Conservation (phyloP, 2,888 invertebrate genomes). For the Axea sp. region DNA sequence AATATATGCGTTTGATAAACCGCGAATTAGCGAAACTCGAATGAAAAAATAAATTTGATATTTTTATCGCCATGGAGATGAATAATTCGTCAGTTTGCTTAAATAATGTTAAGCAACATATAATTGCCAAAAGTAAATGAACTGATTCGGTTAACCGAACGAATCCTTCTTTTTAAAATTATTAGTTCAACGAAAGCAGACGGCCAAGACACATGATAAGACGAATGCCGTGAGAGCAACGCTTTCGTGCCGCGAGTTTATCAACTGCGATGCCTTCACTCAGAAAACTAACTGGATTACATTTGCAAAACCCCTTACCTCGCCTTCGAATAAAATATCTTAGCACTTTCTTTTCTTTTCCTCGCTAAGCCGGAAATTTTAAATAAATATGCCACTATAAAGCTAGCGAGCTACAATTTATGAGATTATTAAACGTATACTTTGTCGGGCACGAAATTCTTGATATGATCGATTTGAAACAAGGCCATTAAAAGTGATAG, state of each 20-base stretch:
- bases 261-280: slow-evolving; percentile 66
- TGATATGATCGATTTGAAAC: slow-evolving; percentile 35
- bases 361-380: slow-evolving; percentile 51
- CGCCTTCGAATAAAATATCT: slow-evolving; percentile 16
- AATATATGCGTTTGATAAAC: no score
- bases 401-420: slow-evolving; percentile 50
- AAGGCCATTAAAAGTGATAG: slow-evolving; percentile 11
- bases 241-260: slow-evolving; percentile 66
- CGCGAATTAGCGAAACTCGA: no score
- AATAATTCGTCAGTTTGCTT: no score
- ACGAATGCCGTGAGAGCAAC: slow-evolving; percentile 63
- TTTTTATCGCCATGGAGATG: no score
- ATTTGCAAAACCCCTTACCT: slow-evolving; percentile 61
- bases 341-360: slow-evolving; percentile 32
- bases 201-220: slow-evolving; percentile 59
- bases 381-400: slow-evolving; percentile 54
- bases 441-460: slow-evolving; percentile 34
- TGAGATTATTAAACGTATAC: slow-evolving; percentile 55
- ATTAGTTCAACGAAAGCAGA: slow-evolving; percentile 34
- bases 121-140: slow-evolving; percentile 15
- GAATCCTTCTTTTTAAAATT: slow-evolving; percentile 5
- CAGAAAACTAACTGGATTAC: slow-evolving; percentile 66
- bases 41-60: no score
- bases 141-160: background rate
- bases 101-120: no score